phyloP scores from a whole-genome alignment of 1,140 invertebrate species.

The Heliconius hewitsoni region DNA sequence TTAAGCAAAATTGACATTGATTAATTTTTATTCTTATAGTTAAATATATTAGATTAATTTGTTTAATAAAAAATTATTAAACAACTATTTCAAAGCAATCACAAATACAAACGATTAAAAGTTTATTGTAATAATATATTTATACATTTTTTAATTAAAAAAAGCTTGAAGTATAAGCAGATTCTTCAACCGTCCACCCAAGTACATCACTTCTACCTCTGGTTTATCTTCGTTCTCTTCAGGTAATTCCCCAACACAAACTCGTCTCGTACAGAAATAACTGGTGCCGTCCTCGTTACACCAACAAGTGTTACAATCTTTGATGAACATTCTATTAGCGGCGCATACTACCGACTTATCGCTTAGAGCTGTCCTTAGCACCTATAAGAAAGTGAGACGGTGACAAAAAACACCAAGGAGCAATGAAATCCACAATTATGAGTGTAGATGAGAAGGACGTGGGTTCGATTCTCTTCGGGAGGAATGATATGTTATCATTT shows the following conservation, averaged over 20 bases:
- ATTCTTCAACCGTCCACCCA: neutral
- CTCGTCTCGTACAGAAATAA: conserved; percentile 68
- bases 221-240: conserved; percentile 49
- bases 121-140: no score
- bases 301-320: conserved; percentile 76
- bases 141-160: no score
- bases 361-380: conserved; percentile 37
- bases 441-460: no score
- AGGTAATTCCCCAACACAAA: conserved; percentile 54
- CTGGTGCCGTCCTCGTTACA: conserved; percentile 74
- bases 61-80: no score
- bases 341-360: conserved; percentile 56
- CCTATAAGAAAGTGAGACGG: conserved; percentile 34
- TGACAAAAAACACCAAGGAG: neutral
- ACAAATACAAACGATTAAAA: no score
- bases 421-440: neutral
- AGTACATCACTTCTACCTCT: conserved; percentile 37
- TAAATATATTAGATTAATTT: no score
- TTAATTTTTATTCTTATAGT: no score
- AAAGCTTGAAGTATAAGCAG: no score
- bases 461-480: no score
- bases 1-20: no score
- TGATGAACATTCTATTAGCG: conserved; percentile 71
- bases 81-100: no score
- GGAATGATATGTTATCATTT: no score